Base-by-base conservation (phyloP, 2,888 invertebrate species). In the Helobdella robusta region DNA sequence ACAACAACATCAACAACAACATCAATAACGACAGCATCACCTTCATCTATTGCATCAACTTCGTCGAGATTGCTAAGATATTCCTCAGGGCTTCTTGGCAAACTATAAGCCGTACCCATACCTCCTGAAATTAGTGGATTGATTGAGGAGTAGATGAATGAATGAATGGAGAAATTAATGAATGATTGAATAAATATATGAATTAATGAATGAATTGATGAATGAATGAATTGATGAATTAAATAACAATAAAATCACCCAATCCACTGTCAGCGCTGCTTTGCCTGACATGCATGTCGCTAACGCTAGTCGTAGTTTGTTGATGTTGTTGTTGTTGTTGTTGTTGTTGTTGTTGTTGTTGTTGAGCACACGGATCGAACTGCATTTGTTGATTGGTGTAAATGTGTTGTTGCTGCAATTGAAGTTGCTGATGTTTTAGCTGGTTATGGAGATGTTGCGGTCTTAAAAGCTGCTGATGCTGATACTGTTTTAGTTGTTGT, bases 251-350 rank as follows among this genome's bases (percentile, higher is more conserved):
- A 2, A 8, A 36, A 60, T 61, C 20, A 71, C 92, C 92, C 69
- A 93, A 84, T 63, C 94, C 94, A 79, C 91, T 91, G 80, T 94
- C 93, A 15, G 90, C 90, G 15, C 91, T 91, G 81, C 92, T 93
- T 80, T 94, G 93, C 70, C 93, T 84, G 73, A 91, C 88, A 81
- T 94, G 94, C 20, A 67, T 59, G 20, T 68, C 68, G 2, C 59
- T 44, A 3, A 62, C 48, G 36, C 30, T 18, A 11, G 36, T 35
- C 59, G 32, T 56, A n/a, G 56, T 56, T 28, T 56, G 56, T 32
- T 56, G 54, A n/a, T 56, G 56, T n/a, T 56, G 56, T 8, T 56
- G 56, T 18, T 4, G 48, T 18, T 63, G 63, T 25, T 54, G 54
- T 11, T 63, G 63, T 35, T 52, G 63, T 40, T 28, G 36, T 44